Conservation (phyloP, 2,888 invertebrate genomes). For the Leucophenga montana region DNA sequence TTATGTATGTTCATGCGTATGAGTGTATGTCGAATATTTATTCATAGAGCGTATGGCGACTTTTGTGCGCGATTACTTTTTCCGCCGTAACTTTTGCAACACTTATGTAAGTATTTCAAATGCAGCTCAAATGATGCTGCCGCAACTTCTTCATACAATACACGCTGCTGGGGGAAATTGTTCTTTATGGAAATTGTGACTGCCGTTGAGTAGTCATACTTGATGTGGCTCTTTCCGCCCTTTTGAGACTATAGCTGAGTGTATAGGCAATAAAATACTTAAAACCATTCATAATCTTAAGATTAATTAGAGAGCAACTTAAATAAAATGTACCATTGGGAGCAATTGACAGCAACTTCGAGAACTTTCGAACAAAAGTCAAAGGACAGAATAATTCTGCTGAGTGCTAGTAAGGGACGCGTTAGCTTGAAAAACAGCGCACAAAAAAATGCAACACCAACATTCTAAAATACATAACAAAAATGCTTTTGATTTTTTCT, state of each 20-base stretch:
- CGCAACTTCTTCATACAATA: not conserved
- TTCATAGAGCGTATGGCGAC: too few relatives aligned
- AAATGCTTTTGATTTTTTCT: too few relatives aligned
- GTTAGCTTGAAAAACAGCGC: not conserved
- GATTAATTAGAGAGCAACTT: constrained; percentile 40
- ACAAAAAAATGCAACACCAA: too few relatives aligned
- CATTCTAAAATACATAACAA: too few relatives aligned
- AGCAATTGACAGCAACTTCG: constrained; percentile 53
- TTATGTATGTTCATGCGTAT: too few relatives aligned
- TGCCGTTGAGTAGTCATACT: too few relatives aligned
- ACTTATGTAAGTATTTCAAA: not conserved
- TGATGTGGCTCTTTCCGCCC: not conserved
- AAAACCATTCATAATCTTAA: constrained; percentile 27
- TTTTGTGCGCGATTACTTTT: too few relatives aligned
- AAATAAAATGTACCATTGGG: constrained; percentile 56
- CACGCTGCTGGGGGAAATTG: not conserved
- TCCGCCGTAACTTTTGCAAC: not conserved
- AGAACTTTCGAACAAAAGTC: constrained; percentile 24
- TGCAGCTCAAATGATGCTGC: too few relatives aligned
- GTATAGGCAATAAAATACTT: constrained; percentile 17
- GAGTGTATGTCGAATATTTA: too few relatives aligned
- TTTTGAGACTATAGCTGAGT: not conserved
- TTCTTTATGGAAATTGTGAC: too few relatives aligned
- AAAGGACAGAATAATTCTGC: not conserved
- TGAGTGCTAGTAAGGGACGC: constrained; percentile 11